Evolutionary conservation across 2,797 vertebrate species (phyloP), one percentile per base, ranked within the genome.

Genomic region (Rhinichthys osculus): DNA sequence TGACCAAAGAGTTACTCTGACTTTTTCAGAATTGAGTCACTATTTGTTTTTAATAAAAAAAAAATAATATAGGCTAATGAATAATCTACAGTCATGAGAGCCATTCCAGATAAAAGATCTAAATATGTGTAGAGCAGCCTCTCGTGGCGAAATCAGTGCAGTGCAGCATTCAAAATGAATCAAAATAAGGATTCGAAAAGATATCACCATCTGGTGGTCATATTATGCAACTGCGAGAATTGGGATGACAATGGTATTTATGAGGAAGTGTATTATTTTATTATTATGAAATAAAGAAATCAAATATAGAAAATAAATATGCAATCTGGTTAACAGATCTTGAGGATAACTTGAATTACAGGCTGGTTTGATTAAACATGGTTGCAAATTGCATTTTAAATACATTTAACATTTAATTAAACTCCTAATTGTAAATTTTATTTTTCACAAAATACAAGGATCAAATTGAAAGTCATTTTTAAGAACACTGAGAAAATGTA

Each of bases 161-260:
- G 54, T 5, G 3, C 7, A 47, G 54, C 10, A 27, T 5, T 33
- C 23, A 54, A 16, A 38, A 38, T 38, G 38, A 38, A 38, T 38
- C 38, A 6, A 38, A 38, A 38, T 38, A 38, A 70, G 27, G 2
- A 33, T 44, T 59, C 23, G 30, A 54, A 64, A 57, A 21, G 17
- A 67, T 27, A 62, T 54, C 71, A 17, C 78, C 78, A 70, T 72
- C 72, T 87, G 72, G 62, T 87, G 86, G 1, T 64, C 42, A 62
- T 30, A 33, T 17, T 10, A 3, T 74, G 23, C 27, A 54, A 82
- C 7, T 70, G 19, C 33, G 42, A 59, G 33, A 23, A 76, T 66
- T 42, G 8, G n/a, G 21, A n/a, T 7, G 16, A 4, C 14, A 40
- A n/a, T 7, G 5, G 13, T 64, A 30, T 30, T 64, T 30, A 14